Base-by-base conservation (phyloP, 2,888 invertebrate genomes). In the Sinhomidia bicolor region DNA sequence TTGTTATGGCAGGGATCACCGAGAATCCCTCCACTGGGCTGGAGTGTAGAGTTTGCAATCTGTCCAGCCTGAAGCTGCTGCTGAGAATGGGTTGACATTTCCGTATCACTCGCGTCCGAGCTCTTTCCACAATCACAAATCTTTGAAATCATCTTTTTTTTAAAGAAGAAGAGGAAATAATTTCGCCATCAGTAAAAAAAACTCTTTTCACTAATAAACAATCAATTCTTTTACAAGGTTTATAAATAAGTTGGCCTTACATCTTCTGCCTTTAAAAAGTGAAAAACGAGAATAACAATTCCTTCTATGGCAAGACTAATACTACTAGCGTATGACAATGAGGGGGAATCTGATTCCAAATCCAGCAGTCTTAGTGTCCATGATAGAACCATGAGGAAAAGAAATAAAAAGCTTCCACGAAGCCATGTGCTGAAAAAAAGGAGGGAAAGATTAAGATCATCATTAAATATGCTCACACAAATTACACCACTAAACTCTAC, bases 61-160 rank as follows among this genome's bases (percentile, higher is more conserved):
- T 84, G 87, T 23, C 89, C 89, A 85, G 71, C 88, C 83, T 92
- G 92, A 23, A 92, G 89, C 81, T 92, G 92, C 65, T 92, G 92
- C 79, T 91, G 92, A 23, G 92, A 92, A 82, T 92, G 92, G 41
- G 92, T 92, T 1, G 92, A 92, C 92, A 92, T 92, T 83, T 91
- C 92, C n/a, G 92, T 92, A 82, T 92, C 92, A 90, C 92, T 91
- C 80, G 90, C 89, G 68, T 90, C 91, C 36, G 91, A 91, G 88
- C 91, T 90, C 89, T 92, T 92, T 47, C 91, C 91, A 89, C 92
- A 92, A 92, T 91, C 92, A 92, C 92, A 92, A 79, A 92, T 62
- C 90, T 92, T 92, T 87, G 91, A 90, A 90, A 92, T 90, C 89
- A 92, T 91, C 92, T 92, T 57, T n/a, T 14, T 29, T 3, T 3